Evolutionary conservation across 1,140 invertebrate genomes (phyloP).

Genomic region (Orchestia grillus): DNA sequence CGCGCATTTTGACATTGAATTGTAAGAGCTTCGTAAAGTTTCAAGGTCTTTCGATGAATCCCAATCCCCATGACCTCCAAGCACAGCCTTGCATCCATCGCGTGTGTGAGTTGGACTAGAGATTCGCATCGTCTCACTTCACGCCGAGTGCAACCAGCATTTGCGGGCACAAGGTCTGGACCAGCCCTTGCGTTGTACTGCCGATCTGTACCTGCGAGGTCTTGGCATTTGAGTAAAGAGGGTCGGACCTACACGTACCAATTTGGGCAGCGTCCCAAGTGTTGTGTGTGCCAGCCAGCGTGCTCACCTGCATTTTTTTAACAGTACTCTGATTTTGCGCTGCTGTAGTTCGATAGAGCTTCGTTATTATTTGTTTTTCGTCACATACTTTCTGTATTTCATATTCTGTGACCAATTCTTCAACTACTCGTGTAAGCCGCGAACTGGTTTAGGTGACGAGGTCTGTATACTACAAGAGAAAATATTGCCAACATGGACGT

Average conservation of each 20-base stretch:
- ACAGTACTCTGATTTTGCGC: not conserved
- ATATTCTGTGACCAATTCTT: too few species aligned
- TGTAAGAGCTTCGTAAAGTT: not conserved
- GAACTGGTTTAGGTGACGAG: too few species aligned
- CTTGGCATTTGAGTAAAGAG: not conserved
- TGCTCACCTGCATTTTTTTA: not conserved
- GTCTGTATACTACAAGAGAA: too few species aligned
- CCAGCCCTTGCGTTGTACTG: not conserved
- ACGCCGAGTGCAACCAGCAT: not conserved
- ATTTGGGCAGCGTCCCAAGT: not conserved
- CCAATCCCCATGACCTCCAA: not conserved
- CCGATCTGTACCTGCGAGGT: not conserved
- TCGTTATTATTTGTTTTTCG: not conserved
- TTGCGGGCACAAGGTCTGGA: not conserved
- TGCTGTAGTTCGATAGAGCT: not conserved
- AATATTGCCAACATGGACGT: too few species aligned
- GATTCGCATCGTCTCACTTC: not conserved
- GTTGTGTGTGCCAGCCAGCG: not conserved
- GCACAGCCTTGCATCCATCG: not conserved
- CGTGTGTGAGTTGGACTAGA: not conserved
- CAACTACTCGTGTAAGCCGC: too few species aligned
- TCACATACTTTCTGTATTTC: too few species aligned
- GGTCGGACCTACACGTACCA: not conserved
- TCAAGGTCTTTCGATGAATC: not conserved
- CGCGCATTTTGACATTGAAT: not conserved